Base-by-base conservation (phyloP, 1,140 invertebrate genomes). In the Lordiphosa stackelbergi region DNA sequence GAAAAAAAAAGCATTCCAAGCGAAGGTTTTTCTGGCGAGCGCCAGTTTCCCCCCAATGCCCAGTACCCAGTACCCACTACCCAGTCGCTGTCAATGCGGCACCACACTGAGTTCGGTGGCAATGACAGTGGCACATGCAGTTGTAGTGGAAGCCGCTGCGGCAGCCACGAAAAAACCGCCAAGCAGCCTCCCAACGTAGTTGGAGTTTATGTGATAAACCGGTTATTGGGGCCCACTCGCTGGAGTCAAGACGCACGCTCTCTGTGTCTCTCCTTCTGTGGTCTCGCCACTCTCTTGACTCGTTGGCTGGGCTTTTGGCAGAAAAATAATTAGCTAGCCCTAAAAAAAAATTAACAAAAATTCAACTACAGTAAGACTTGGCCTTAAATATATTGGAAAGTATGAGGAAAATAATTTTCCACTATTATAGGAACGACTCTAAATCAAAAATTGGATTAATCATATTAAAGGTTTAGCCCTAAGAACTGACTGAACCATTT, bases 91-190 rank as follows among this genome's bases (percentile, higher is more conserved):
- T 37, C 24, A 57, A 65, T 69, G 66, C 71, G 85, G 85, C 85
- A 86, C 77, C 85, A 86, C 85, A 86, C 85, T 87, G 85, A 84
- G 85, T 86, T 85, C 85, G 74, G 85, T 87, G 85, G 85, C 85
- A 86, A 86, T 87, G 85, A 86, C 85, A 87, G 85, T 87, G 85
- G 85, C 85, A 87, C 74, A 85, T 86, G 84, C 83, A 85, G 85
- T 83, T 86, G 78, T 86, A 84, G 74, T 86, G 78, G 84, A 78
- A 83, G 81, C 81, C 73, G 79, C 73, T 63, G 68, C 61, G 40
- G 55, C 64, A 57, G 47, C 66, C 77, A 68, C 72, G 66, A 49
- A 59, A 66, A 72, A 75, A 66, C 73, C 65, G 75, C 74, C 74
- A 79, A 72, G 56, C 53, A 69, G 66, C 57, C 75, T 62, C 72